A percentile compares a stretch with the other conserved stretches of the same genome.
These are phyloP conservation scores for Hippopotamyrus pictus DNA, from an alignment of 2,797 vertebrate genomes.

Conservation along the genomic window DNA sequence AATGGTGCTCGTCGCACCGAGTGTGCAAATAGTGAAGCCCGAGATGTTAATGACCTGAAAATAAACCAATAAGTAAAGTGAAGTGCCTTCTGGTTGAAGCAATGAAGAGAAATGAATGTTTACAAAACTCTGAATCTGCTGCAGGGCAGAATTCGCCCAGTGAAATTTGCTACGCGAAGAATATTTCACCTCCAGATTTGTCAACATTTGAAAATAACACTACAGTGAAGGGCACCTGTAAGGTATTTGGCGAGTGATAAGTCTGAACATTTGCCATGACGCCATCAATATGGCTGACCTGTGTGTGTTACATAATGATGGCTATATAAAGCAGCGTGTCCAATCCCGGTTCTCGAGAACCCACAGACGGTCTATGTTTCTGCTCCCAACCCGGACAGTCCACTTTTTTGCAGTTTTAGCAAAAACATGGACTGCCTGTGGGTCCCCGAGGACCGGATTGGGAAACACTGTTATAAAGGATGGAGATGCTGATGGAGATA, in stretches of 20 bases:
- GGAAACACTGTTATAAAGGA: background rate
- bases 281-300: background rate
- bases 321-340: background rate
- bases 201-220: constrained; percentile 56
- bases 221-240: constrained; percentile 61
- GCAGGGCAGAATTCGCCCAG: constrained; percentile 27
- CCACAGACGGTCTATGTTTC: background rate
- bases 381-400: background rate
- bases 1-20: constrained; percentile 50
- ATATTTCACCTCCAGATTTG: constrained; percentile 37
- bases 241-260: constrained; percentile 46
- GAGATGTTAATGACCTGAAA: constrained; percentile 72
- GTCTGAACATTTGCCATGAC: background rate
- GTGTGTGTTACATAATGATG: background rate
- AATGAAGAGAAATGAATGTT: constrained; percentile 61
- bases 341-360: background rate
- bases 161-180: constrained; percentile 30
- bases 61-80: constrained; percentile 70
- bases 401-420: background rate
- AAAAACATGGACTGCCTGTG: background rate
- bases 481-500: constrained; percentile 31
- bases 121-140: constrained; percentile 48
- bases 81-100: constrained; percentile 57
- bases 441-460: background rate
- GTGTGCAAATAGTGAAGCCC: constrained; percentile 53